phyloP scores from a whole-genome alignment of 2,797 vertebrate species.

The Monodelphis domestica region DNA sequence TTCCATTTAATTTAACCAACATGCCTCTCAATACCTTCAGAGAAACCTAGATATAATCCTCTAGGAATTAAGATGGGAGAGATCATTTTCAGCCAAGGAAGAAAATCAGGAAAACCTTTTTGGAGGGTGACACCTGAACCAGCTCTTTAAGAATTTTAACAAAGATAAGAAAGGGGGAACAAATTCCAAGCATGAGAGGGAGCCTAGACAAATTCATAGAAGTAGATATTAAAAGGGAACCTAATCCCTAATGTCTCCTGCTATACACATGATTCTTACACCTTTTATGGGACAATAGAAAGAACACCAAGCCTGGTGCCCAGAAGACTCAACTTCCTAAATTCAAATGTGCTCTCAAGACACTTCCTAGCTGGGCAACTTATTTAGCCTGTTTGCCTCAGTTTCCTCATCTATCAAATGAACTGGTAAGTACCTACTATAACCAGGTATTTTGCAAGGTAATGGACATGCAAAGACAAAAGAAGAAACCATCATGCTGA shows the following conservation, averaged over 20 bases:
- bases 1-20: not conserved
- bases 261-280: no score
- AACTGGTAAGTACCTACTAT: not conserved
- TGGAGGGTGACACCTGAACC: no score
- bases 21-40: not conserved
- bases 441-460: not conserved
- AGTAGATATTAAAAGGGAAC: not conserved
- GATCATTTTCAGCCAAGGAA: not conserved
- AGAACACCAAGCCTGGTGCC: not conserved
- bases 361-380: not conserved
- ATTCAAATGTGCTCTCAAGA: not conserved
- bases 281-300: not conserved
- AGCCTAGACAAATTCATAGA: not conserved
- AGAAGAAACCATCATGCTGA: not conserved
- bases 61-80: not conserved
- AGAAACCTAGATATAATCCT: not conserved
- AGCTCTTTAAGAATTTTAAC: not conserved
- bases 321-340: not conserved
- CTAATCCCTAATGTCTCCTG: not conserved
- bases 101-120: not conserved
- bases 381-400: not conserved
- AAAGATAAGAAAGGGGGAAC: not conserved
- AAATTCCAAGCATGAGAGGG: not conserved
- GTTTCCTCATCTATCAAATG: not conserved
- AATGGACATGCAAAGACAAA: not conserved